Evolutionary conservation across 2,888 invertebrate species (phyloP), one percentile per base, ranked within the genome.

Genomic region (Bellardia pandia): DNA sequence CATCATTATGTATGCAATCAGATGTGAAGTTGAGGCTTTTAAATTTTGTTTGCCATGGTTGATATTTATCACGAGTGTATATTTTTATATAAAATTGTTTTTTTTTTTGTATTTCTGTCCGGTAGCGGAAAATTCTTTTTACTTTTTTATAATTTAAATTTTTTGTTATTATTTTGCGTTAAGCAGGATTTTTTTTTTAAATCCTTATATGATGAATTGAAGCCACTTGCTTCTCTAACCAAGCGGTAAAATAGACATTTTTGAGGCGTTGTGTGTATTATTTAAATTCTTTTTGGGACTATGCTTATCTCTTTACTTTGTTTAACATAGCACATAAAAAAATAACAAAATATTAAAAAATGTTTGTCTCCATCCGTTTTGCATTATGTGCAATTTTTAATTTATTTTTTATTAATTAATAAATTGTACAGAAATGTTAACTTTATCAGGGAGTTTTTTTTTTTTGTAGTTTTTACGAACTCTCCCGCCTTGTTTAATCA

Each of bases 341-440:
- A 33, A 33, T 6, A 37, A 37, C 3, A 37, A 66, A 68, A 74
- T 58, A 45, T 16, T 48, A 30, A 40, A 72, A 76, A 56, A 40
- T 23, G 7, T 56, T 78, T 82, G 86, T 88, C 79, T 85, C 85
- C 77, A 86, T 88, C 84, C 82, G 81, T 87, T 88, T 85, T 84
- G 86, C 89, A 79, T 86, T 84, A 86, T 86, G 80, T 84, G 86
- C 86, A 88, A 45, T 85, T 88, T 89, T 86, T 88, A 86, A 88
- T 89, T 84, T 86, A 86, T 86, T 89, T 89, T 23, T 87, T 87
- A 87, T 89, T 89, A 88, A 89, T 89, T 88, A 89, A 88, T 86
- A 88, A 88, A 88, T 81, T 87, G 77, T 82, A 87, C 79, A 72
- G n/a, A 82, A 79, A 48, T 74, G 56, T 53, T 64, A 37, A 64